Evolutionary conservation across 2,113 vertebrate species (phyloP), one percentile per base, ranked within the genome.

Genomic region (Oncorhynchus kisutch): DNA sequence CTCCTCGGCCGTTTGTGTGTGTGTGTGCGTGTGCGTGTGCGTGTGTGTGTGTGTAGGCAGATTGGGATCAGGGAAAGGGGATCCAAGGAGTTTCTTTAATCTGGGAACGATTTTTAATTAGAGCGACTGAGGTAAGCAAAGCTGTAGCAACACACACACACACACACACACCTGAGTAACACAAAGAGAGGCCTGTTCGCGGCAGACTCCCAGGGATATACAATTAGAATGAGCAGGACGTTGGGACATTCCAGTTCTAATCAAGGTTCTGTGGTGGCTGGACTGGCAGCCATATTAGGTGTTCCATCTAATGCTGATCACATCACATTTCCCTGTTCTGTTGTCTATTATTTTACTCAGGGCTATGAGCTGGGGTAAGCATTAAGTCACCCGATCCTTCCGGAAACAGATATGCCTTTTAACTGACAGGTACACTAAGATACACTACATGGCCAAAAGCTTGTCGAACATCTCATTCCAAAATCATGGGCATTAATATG

Each of bases 171-270:
- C 51, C 51, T 54, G 16, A 54, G 77, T 60, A 1, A 70, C 78
- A 92, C 91, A 92, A 92, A 88, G 91, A 82, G 59, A 67, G 80
- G 81, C 90, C 83, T 92, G 90, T 92, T 92, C 81, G 68, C 71
- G 79, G 78, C 82, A 39, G 25, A 85, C 90, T 90, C 91, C 90
- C 90, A 92, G 90, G 90, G 91, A 91, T 92, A 91, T 92, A 92
- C 86, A 92, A 91, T 91, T 89, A 90, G 90, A 92, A 92, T 85
- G 82, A 89, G 84, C 79, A 83, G 87, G 90, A 89, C 85, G 12
- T 54, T 54, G 51, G 85, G 85, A 77, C 81, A 78, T 84, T 78
- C 71, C 67, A 45, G 39, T 45, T 45, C 8, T 45, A 80, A 78
- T 34, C 70, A 76, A 34, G 75, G 71, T 25, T 20, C 20, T 34